Percentiles rank a stretch among this genome's conserved stretches.
Conservation (phyloP, 2,888 invertebrate genomes). For the Drosophila koepferae region DNA sequence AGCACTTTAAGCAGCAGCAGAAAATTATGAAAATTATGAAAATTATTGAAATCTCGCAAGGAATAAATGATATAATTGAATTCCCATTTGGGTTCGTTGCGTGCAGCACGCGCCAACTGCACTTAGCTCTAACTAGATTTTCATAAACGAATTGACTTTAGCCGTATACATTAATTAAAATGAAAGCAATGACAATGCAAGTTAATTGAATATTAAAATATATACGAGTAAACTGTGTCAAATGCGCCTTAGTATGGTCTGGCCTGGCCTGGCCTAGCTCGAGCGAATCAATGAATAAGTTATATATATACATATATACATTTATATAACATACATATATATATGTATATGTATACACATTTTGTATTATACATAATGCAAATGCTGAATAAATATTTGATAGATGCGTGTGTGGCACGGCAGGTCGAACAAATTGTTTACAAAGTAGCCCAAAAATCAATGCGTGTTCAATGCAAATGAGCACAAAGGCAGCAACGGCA, state of each 20-base stretch:
- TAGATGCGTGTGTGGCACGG: neutral
- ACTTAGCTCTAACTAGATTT: neutral
- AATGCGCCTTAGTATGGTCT: conserved; percentile 7
- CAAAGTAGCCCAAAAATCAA: conserved; percentile 39
- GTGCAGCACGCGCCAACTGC: neutral
- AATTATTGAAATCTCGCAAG: no score
- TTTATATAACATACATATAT: neutral
- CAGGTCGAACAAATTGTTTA: conserved; percentile 10
- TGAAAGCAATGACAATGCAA: neutral
- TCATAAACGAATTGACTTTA: conserved; percentile 1
- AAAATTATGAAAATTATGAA: no score
- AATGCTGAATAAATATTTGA: conserved; percentile 31
- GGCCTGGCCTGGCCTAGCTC: neutral
- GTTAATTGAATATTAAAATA: conserved; percentile 11
- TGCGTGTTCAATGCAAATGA: conserved; percentile 53
- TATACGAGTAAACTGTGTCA: conserved; percentile 1
- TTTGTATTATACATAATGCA: conserved; percentile 14
- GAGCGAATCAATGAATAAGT: conserved; percentile 12
- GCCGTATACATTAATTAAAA: conserved; percentile 2
- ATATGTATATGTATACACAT: neutral
- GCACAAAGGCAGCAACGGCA: conserved; percentile 21
- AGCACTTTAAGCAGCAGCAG: no score
- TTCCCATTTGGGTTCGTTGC: neutral
- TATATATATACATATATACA: neutral
- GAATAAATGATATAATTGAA: neutral